Evolutionary conservation across 30 jellyfish, hydroid and myxozoan genomes (phyloP).

Genomic region (Turritopsis dohrnii): DNA sequence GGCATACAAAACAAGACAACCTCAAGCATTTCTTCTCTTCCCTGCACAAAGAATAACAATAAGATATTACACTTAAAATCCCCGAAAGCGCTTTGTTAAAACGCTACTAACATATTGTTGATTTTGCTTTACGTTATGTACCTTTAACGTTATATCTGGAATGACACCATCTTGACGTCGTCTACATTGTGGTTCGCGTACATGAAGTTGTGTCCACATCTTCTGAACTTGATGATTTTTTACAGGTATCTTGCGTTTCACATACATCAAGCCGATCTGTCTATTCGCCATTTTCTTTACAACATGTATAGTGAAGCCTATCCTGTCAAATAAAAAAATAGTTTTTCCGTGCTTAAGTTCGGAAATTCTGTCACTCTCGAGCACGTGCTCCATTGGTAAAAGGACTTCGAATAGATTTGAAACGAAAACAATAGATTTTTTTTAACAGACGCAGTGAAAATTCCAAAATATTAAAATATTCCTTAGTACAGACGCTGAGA

Average conservation of each 20-base stretch:
- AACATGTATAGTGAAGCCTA: slow-evolving; percentile 35
- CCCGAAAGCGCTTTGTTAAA: no score
- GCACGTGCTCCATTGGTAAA: no score
- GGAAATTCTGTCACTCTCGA: no score
- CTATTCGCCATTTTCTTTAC: slow-evolving; percentile 69
- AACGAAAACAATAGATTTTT: no score
- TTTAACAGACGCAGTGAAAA: background rate
- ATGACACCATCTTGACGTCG: background rate
- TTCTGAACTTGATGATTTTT: background rate
- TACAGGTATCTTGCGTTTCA: slow-evolving; percentile 52
- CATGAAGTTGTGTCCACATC: slow-evolving; percentile 16
- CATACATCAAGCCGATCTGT: slow-evolving; percentile 48
- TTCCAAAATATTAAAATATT: slow-evolving; percentile 46
- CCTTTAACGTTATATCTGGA: slow-evolving; percentile 16
- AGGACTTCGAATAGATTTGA: no score
- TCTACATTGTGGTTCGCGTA: background rate
- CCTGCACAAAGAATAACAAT: no score
- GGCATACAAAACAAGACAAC: slow-evolving; percentile 65
- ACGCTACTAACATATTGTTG: no score
- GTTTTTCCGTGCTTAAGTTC: no score
- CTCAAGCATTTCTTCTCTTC: background rate
- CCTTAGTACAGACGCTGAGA: slow-evolving; percentile 65
- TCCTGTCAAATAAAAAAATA: background rate
- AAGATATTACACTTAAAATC: no score
- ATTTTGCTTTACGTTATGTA: no score